Evolutionary conservation across 2,888 invertebrate genomes (phyloP), one percentile per base, ranked within the genome.

Genomic region (Heteropelma amictum): DNA sequence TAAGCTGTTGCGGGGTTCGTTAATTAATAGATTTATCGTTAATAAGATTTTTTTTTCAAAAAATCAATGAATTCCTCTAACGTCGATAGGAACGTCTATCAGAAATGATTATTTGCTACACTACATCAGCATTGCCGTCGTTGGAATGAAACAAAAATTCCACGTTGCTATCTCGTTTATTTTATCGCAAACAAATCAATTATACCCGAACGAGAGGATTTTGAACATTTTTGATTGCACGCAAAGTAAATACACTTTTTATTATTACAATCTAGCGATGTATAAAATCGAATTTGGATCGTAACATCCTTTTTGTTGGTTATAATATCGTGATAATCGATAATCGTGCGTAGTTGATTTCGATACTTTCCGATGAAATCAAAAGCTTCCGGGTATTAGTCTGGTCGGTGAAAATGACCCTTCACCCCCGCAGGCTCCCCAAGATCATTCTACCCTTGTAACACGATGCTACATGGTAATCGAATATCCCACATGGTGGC

Each of bases 381-480:
- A 49, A 8, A 8, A 4, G 17, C 28, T 49, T 38, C 21, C 40
- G 14, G 21, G 38, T 21, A 61, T 14, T 40, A 71, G 54, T 64
- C 40, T 38, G 28, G 49, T 64, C 30, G 47, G 6, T 12, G 10
- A n/a, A 51, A 42, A 63, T 69, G 45, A 64, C 53, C 23, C 30
- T n/a, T 58, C 38, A 58, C 58, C 63, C 73, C 28, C 54, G 61
- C 40, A 21, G 53, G 26, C 40, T 68, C n/a, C 30, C 38, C 23
- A 30, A 49, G 35, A 26, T 35, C 17, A 68, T 63, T 53, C 45
- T 53, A 10, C 14, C 28, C 26, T 30, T 38, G 79, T 73, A 77
- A 76, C 69, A 65, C 68, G 77, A 79, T 77, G 67, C 58, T 51
- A 49, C n/a, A n/a, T n/a, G n/a, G 79, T 77, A 77, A 79, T 77